phyloP scores from a whole-genome alignment of 2,113 vertebrate species.

The Etheostoma cragini region DNA sequence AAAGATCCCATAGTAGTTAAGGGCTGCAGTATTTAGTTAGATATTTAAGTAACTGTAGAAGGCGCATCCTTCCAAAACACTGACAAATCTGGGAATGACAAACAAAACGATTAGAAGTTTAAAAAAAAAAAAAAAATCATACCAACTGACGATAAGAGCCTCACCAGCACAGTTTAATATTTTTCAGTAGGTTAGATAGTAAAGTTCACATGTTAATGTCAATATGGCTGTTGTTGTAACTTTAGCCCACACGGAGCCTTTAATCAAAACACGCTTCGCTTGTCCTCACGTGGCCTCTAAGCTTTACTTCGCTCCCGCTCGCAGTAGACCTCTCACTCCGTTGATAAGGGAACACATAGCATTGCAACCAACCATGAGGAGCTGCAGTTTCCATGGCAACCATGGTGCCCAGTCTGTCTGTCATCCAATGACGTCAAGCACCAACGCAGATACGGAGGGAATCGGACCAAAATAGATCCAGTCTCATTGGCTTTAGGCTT shows the following conservation, averaged over 20 bases:
- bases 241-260: constrained; percentile 4
- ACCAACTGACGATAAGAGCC: neutral
- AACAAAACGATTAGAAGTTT: neutral
- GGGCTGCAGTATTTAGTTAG: neutral
- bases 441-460: constrained; percentile 68
- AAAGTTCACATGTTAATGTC: neutral
- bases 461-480: constrained; percentile 71
- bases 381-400: constrained; percentile 85
- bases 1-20: neutral
- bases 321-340: constrained; percentile 8
- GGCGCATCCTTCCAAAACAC: neutral
- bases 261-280: neutral
- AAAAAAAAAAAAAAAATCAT: neutral
- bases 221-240: constrained; percentile 14
- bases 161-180: neutral
- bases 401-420: constrained; percentile 61
- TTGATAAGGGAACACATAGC: constrained; percentile 48
- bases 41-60: neutral
- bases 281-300: constrained; percentile 18
- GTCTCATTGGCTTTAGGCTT: constrained; percentile 47
- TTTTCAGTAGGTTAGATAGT: constrained; percentile 15
- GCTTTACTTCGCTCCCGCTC: constrained; percentile 33
- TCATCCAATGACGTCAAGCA: constrained; percentile 82
- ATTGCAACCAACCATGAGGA: constrained; percentile 62
- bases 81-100: neutral